Evolutionary conservation across 2,888 invertebrate genomes (phyloP).

Genomic region (Pristionchus entomophagus): DNA sequence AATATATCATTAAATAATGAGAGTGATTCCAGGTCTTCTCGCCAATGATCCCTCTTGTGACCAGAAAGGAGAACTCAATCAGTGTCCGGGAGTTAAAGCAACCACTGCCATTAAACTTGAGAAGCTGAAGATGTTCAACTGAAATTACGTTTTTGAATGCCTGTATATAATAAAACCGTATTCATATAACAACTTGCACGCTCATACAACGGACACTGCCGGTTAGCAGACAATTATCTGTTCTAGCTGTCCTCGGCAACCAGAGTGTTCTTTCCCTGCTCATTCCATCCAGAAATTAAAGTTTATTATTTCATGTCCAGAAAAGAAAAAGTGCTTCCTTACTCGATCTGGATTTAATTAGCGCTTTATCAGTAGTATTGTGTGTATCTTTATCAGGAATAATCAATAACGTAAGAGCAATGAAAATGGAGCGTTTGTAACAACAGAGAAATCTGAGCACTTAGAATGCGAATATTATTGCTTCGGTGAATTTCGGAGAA

Average conservation of each 20-base stretch:
- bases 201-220: no score
- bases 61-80: constrained; percentile 26
- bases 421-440: neutral
- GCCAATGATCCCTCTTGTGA: constrained; percentile 19
- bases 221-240: no score
- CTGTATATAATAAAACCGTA: neutral
- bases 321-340: no score
- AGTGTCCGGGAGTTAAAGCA: constrained; percentile 21
- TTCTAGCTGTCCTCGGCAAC: no score
- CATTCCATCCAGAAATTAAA: no score
- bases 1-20: neutral
- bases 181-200: neutral
- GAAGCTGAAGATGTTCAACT: constrained; percentile 17
- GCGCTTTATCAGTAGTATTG: no score
- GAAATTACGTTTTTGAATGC: neutral
- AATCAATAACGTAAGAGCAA: neutral
- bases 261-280: no score
- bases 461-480: neutral
- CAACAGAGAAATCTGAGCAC: constrained; percentile 17
- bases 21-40: neutral
- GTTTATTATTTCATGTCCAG: no score
- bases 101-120: neutral
- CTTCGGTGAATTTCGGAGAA: neutral
- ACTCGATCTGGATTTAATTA: no score
- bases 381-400: constrained; percentile 7